A percentile compares a stretch with the other conserved stretches of the same genome.
Evolutionary conservation across 2,113 vertebrate species (phyloP).

Genomic region (Daubentonia madagascariensis): DNA sequence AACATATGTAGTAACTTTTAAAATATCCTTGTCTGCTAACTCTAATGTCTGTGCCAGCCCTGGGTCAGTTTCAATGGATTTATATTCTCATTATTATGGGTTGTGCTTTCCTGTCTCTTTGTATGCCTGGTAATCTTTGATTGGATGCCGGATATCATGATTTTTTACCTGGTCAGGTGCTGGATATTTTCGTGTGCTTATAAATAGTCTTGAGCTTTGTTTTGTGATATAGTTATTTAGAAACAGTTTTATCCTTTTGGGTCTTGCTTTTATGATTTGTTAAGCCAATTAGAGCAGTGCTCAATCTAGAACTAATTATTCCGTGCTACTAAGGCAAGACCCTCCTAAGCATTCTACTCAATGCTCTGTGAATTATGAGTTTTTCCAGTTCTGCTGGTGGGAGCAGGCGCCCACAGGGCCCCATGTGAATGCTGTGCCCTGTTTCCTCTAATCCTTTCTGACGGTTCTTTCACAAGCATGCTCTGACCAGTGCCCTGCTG

Average conservation of each 20-base stretch:
- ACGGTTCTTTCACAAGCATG: background rate
- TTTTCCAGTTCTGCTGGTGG: background rate
- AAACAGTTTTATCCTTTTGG: background rate
- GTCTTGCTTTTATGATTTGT: background rate
- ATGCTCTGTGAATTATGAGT: background rate
- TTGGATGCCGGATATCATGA: background rate
- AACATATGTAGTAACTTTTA: background rate
- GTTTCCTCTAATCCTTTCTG: background rate
- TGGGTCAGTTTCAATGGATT: background rate
- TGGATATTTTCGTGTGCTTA: background rate
- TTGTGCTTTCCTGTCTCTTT: background rate
- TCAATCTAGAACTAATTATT: background rate
- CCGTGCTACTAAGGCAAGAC: background rate
- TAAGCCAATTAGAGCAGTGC: background rate
- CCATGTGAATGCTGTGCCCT: background rate
- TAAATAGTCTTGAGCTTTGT: background rate
- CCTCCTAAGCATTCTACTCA: background rate
- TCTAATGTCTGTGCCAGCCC: background rate
- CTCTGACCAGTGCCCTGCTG: background rate
- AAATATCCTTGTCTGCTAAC: background rate
- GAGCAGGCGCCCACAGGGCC: background rate
- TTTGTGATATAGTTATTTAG: background rate
- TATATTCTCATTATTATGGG: background rate
- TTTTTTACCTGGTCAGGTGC: background rate
- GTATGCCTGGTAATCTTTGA: background rate